Conservation (phyloP, 2,113 vertebrate species). For the Sus scrofa region T2T-Sscrofa CM000827.6:56903501-56904000, state of each 20-base stretch:
- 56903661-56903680: background rate
- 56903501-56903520: background rate
- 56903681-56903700: background rate
- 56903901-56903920: background rate
- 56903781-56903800: background rate
- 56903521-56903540: background rate
- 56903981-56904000: background rate
- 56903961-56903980: background rate
- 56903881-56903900: background rate
- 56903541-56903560: background rate
- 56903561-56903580: background rate
- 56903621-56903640: background rate
- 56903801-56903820: background rate
- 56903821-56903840: background rate
- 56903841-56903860: conserved; percentile 14
- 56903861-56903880: background rate
- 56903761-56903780: background rate
- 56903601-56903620: background rate
- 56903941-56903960: background rate
- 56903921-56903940: background rate
- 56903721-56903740: background rate
- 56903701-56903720: background rate
- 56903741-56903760: background rate
- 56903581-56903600: background rate
- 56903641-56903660: background rate